A percentile compares a stretch with the other conserved stretches of the same genome.
phyloP scores from a whole-genome alignment of 2,113 vertebrate species.

The Leiothrix lutea region DNA sequence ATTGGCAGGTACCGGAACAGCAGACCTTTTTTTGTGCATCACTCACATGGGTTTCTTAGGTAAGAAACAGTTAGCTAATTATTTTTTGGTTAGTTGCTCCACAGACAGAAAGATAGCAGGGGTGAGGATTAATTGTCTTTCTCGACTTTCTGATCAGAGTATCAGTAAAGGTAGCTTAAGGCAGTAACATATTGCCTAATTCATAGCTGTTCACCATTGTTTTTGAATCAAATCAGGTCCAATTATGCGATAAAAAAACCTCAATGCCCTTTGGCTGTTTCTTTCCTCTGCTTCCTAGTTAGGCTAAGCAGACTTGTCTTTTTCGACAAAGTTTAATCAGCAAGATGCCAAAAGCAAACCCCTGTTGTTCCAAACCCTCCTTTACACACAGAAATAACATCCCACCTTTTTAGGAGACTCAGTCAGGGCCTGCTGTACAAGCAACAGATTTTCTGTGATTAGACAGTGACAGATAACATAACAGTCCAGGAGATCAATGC shows the following conservation, averaged over 20 bases:
- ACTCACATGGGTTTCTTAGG: not conserved
- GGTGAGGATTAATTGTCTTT: not conserved
- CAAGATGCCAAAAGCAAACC: not conserved
- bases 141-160: not conserved
- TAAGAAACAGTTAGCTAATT: not conserved
- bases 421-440: not conserved
- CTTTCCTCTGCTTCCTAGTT: not conserved
- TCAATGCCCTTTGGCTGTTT: not conserved
- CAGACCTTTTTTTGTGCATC: not conserved
- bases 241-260: not conserved
- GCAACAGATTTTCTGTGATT: not conserved
- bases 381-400: not conserved
- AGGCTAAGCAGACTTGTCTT: not conserved
- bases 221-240: not conserved
- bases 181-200: not conserved
- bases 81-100: not conserved
- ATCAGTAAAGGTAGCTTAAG: not conserved
- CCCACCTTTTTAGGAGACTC: not conserved
- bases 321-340: not conserved
- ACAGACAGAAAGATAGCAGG: not conserved
- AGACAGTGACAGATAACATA: constrained; percentile 31
- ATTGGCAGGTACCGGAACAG: not conserved
- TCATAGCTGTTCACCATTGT: not conserved
- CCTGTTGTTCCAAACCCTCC: not conserved
- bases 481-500: not conserved